Evolutionary conservation across 1,140 invertebrate genomes (phyloP).

Genomic region (Cyphomyrmex costatus): DNA sequence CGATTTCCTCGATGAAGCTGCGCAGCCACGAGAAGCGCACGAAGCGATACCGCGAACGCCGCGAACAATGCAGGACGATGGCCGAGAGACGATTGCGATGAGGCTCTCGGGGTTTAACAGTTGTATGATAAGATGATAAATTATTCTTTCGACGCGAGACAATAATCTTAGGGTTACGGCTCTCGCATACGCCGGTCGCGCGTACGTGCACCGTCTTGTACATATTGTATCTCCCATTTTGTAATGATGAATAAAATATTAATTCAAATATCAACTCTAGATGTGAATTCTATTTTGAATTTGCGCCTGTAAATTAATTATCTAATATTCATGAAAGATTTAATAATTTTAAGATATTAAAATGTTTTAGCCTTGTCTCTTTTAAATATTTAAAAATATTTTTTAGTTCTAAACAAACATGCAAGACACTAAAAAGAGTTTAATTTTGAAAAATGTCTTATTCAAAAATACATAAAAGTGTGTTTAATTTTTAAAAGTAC

Average conservation of each 20-base stretch:
- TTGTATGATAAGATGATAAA: conserved; percentile 41
- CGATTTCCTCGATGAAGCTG: conserved; percentile 60
- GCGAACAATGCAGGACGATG: not conserved
- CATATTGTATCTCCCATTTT: conserved; percentile 70
- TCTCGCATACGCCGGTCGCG: not conserved
- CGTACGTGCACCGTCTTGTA: conserved; percentile 58
- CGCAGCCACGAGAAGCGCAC: conserved; percentile 27
- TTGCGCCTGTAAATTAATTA: conserved; percentile 6
- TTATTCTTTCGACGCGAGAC: conserved; percentile 48
- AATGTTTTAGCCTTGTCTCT: too few relatives aligned
- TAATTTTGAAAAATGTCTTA: too few relatives aligned
- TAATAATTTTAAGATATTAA: too few relatives aligned
- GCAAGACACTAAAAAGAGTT: too few relatives aligned
- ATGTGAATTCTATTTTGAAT: not conserved
- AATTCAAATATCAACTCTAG: not conserved
- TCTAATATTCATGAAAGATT: too few relatives aligned
- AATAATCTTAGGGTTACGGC: conserved; percentile 63
- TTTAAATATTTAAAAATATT: too few relatives aligned
- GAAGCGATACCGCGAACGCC: not conserved
- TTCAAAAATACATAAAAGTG: too few relatives aligned
- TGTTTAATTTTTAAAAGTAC: too few relatives aligned
- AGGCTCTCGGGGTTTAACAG: not conserved
- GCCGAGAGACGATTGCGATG: not conserved
- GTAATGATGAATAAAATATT: conserved; percentile 69
- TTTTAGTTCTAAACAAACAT: too few relatives aligned